A percentile compares a stretch with the other conserved stretches of the same genome.
phyloP scores from a whole-genome alignment of 2,888 invertebrate species.

The Hofmannophila pseudospretella region DNA sequence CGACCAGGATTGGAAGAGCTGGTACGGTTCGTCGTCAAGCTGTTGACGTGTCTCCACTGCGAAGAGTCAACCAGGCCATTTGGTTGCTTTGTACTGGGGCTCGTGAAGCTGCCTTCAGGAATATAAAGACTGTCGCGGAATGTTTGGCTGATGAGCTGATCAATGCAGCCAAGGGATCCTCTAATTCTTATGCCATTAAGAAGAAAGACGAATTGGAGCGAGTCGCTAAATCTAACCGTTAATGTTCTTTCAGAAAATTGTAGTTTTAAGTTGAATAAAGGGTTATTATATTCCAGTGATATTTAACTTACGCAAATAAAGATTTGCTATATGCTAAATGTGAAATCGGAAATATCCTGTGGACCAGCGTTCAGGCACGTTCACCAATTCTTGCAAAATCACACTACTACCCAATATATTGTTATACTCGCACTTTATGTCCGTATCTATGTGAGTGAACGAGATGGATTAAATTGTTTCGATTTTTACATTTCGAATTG shows the following conservation, averaged over 20 bases:
- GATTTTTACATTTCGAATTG: too few species aligned
- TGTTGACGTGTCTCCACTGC: conserved; percentile 98
- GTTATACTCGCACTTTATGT: too few species aligned
- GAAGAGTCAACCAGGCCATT: conserved; percentile 99
- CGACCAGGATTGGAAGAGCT: conserved; percentile 99
- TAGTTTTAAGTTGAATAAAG: conserved; percentile 26
- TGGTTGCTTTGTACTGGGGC: conserved; percentile 99
- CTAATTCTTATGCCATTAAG: conserved; percentile 99
- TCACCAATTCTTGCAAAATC: too few species aligned
- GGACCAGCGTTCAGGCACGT: too few species aligned
- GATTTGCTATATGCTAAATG: too few species aligned
- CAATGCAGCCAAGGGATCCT: conserved; percentile 99
- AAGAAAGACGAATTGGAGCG: conserved; percentile 99
- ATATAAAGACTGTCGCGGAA: conserved; percentile 99
- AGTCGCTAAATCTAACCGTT: conserved; percentile 99
- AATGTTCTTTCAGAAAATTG: conserved; percentile 70
- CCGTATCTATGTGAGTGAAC: too few species aligned
- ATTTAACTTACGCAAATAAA: too few species aligned
- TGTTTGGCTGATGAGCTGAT: conserved; percentile 99
- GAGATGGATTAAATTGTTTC: too few species aligned
- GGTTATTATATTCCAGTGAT: conserved; percentile 2
- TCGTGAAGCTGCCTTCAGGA: conserved; percentile 99
- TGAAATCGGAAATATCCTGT: too few species aligned
- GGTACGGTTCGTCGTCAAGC: conserved; percentile 99
- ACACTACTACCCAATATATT: too few species aligned